Evolutionary conservation across 2,113 vertebrate species (phyloP).

Genomic region (Aldabrachelys gigantea): DNA sequence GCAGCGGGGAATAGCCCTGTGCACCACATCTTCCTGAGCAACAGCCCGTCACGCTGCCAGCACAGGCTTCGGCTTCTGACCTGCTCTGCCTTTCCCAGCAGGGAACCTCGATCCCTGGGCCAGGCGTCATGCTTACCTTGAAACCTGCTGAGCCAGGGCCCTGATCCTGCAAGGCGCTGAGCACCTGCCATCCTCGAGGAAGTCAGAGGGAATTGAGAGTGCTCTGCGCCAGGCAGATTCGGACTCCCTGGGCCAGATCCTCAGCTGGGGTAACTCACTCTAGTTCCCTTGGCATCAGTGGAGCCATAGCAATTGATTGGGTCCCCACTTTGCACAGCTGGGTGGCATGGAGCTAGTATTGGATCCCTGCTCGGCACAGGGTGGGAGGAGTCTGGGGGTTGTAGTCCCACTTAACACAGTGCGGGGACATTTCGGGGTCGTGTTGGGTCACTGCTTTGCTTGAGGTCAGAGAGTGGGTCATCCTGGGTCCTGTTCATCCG

Average conservation of each 20-base stretch:
- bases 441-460: too few species aligned
- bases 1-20: too few species aligned
- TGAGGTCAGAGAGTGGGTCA: not conserved
- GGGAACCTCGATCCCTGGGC: not conserved
- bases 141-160: not conserved
- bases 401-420: too few species aligned
- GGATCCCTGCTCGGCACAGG: too few species aligned
- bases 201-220: not conserved
- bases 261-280: not conserved
- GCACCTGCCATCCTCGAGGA: not conserved
- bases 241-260: not conserved
- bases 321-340: too few species aligned
- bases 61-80: not conserved
- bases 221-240: not conserved
- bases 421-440: rapidly evolving
- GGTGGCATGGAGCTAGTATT: too few species aligned
- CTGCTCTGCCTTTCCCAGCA: not conserved
- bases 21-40: too few species aligned
- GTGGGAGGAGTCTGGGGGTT: too few species aligned
- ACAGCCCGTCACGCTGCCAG: too few species aligned
- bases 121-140: not conserved
- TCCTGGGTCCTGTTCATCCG: not conserved
- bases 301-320: too few species aligned
- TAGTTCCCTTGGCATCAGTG: too few species aligned
- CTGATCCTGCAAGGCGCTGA: too few species aligned